Conservation (phyloP, 92 coral and sea anemone genomes). For the Zoanthus gigantus region DNA sequence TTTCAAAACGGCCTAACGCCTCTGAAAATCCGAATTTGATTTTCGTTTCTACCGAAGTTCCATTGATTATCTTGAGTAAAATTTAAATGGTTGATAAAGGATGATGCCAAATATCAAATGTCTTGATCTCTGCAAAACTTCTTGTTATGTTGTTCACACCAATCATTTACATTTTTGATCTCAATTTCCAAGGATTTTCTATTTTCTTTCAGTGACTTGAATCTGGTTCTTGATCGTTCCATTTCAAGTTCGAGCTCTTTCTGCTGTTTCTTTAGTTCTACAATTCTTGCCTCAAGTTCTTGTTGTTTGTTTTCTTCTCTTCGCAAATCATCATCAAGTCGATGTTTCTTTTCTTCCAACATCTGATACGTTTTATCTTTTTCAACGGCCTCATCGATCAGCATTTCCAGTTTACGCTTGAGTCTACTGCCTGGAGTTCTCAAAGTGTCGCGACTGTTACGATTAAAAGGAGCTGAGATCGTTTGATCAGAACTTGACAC, state of each 20-base stretch:
- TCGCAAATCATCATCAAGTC: background rate
- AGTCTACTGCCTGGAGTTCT: background rate
- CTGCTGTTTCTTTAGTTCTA: background rate
- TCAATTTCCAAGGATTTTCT: background rate
- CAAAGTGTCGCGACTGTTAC: background rate
- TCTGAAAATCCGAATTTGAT: too few relatives aligned
- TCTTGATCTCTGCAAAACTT: background rate
- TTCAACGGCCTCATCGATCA: slow-evolving; percentile 1
- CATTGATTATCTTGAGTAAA: background rate
- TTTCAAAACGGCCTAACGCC: too few relatives aligned
- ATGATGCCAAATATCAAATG: background rate
- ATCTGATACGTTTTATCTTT: background rate
- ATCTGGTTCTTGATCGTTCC: background rate
- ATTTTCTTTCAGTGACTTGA: background rate
- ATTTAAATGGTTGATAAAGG: background rate
- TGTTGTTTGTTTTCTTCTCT: background rate
- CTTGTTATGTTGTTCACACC: background rate
- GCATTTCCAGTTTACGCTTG: slow-evolving; percentile 25
- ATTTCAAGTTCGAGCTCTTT: slow-evolving; percentile 18
- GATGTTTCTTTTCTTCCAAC: background rate
- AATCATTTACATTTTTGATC: background rate
- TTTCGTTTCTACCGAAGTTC: background rate
- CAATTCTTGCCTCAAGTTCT: slow-evolving; percentile 3
- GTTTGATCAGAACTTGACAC: slow-evolving; percentile 1
- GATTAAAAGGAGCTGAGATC: background rate